These are phyloP conservation scores for Paguma larvata DNA, from an alignment of 2,797 vertebrate genomes.

Conservation along the genomic window DNA sequence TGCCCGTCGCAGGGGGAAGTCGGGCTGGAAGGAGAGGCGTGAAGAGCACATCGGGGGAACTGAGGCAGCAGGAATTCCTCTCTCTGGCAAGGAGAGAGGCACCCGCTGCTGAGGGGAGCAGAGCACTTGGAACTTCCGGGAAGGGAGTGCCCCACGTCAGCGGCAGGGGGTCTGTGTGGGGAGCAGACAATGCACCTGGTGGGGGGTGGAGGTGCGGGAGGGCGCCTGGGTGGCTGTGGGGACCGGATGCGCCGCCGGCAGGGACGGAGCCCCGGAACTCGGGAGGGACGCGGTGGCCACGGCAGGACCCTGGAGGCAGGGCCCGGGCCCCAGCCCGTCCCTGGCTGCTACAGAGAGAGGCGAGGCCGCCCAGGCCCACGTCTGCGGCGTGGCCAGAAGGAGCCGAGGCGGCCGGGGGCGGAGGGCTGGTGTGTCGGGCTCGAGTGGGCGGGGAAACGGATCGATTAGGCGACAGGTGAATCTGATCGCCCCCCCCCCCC, in stretches of 20 bases:
- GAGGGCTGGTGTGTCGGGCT: not conserved
- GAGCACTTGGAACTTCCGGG: not conserved
- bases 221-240: fast-evolving
- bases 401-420: too few relatives aligned
- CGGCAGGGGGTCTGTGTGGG: not conserved
- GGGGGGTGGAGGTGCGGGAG: too few relatives aligned
- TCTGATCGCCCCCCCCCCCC: fast-evolving
- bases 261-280: not conserved
- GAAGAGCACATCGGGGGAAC: not conserved
- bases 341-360: too few relatives aligned
- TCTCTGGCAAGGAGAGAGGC: not conserved
- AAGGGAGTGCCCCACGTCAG: not conserved
- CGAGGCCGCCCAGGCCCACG: not conserved
- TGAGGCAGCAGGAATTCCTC: not conserved
- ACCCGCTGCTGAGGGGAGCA: not conserved
- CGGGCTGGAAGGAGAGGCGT: not conserved
- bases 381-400: not conserved
- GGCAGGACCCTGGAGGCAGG: not conserved
- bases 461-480: not conserved
- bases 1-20: not conserved
- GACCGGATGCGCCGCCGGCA: not conserved
- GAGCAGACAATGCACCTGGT: not conserved
- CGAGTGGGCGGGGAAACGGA: not conserved
- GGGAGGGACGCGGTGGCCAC: not conserved
- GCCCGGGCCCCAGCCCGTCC: too few relatives aligned